phyloP scores from a whole-genome alignment of 2,888 invertebrate species.

The Microctonus brassicae region DNA sequence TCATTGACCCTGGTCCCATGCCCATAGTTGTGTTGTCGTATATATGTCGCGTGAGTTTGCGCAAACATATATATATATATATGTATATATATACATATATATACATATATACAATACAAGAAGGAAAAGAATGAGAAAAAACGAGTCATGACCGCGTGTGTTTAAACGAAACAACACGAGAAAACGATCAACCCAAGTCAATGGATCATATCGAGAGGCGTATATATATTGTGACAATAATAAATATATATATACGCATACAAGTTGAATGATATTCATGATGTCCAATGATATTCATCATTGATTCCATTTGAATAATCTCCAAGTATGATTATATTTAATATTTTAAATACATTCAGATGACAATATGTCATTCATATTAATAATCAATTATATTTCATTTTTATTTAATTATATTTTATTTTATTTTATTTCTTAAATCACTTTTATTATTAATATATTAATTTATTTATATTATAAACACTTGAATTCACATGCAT shows the following conservation, averaged over 20 bases:
- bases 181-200: slow-evolving; percentile 39
- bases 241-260: neutral
- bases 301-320: neutral
- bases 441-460: neutral
- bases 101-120: neutral
- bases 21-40: slow-evolving; percentile 45
- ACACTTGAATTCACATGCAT: no score
- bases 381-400: neutral
- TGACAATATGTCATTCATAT: neutral
- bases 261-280: neutral
- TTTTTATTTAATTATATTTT: no score
- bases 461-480: neutral
- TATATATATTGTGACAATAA: slow-evolving; percentile 16
- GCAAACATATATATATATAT: no score
- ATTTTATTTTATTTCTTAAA: no score
- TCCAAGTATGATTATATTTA: neutral
- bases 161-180: slow-evolving; percentile 38
- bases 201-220: slow-evolving; percentile 32
- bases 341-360: neutral
- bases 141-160: slow-evolving; percentile 39
- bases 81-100: neutral
- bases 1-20: slow-evolving; percentile 63
- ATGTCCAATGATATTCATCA: neutral
- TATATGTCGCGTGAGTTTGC: slow-evolving; percentile 24
- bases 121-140: neutral